Percentiles rank a stretch among this genome's conserved stretches.
Conservation (phyloP, 2,888 invertebrate genomes). For the Leptodirus hochenwartii region DNA sequence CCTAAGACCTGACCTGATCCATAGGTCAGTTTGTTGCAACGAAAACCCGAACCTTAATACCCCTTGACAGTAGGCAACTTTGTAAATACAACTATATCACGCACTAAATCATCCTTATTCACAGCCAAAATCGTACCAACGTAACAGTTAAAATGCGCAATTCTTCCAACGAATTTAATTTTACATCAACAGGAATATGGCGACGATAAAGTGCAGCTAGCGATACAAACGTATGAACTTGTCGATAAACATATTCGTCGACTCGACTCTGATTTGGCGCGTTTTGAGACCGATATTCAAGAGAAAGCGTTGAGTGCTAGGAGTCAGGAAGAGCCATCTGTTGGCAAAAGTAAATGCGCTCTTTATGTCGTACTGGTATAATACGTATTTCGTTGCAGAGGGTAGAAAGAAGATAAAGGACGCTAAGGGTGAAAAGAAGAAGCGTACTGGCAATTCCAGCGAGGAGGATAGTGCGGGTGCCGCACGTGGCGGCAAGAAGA, state of each 20-base stretch:
- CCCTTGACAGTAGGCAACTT: too few species aligned
- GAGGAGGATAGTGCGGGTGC: constrained; percentile 30
- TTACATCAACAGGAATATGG: constrained; percentile 87
- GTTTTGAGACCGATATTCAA: constrained; percentile 93
- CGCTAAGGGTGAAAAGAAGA: constrained; percentile 39
- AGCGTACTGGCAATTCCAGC: constrained; percentile 30
- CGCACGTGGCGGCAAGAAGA: constrained; percentile 30
- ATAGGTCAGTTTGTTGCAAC: too few species aligned
- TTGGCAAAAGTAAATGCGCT: constrained; percentile 34
- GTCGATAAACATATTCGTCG: constrained; percentile 95
- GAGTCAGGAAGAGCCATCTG: constrained; percentile 43
- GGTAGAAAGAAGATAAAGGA: constrained; percentile 54
- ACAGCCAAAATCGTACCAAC: too few species aligned
- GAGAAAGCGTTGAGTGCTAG: constrained; percentile 74
- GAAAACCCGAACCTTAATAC: too few species aligned
- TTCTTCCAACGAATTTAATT: too few species aligned
- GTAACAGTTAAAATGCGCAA: too few species aligned
- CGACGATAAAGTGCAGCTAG: constrained; percentile 93
- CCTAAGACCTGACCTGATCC: too few species aligned
- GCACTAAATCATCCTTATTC: too few species aligned
- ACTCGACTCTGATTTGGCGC: constrained; percentile 86
- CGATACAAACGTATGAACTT: constrained; percentile 95
- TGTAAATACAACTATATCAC: too few species aligned
- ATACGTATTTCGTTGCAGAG: constrained; percentile 33
- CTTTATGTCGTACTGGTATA: too few species aligned